Evolutionary conservation across 2,797 vertebrate genomes (phyloP), one percentile per base, ranked within the genome.

Genomic region (Dryobates pubescens): DNA sequence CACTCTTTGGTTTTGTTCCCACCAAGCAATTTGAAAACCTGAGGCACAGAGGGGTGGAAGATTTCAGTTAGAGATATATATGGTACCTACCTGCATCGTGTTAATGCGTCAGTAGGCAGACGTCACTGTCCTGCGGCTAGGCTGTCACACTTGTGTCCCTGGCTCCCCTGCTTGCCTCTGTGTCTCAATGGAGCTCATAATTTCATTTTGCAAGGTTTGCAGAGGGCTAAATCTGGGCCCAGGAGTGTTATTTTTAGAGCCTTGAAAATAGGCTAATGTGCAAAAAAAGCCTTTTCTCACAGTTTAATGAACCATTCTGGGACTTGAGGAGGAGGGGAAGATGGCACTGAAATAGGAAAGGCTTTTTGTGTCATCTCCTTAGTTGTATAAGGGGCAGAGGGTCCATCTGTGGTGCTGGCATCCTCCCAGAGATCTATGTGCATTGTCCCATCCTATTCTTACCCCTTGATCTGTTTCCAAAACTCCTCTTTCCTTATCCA

Each of bases 181-280:
- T 1, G 27, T 57, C 38, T 63, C 57, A 3, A 32, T 70, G 77
- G 32, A 38, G 49, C 61, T 75, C 54, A 29, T 57, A 26, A 45
- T 78, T 93, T 89, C 54, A 24, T 86, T 92, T 81, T 79, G 87
- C 59, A 61, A 9, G 45, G 49, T 83, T 72, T 81, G 57, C 82
- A 92, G 74, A 89, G 32, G 13, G 53, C 67, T 90, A 90, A 82
- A 90, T 90, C 51, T 89, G 71, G 53, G 18, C 29, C 34, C 16
- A n/a, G 8, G 19, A 51, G 17, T 71, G 56, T 76, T 94, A 88
- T 89, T 95, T 96, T 93, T 88, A 82, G 77, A 81, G 59, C 41
- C 38, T 84, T 89, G 87, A 84, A 94, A 88, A 90, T 92, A 90
- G 88, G 77, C 30, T 94, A 58, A 57, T 61, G 49, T 70, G 67